Evolutionary conservation across 2,113 vertebrate genomes (phyloP).

Genomic region (Corythaixoides concolor): DNA sequence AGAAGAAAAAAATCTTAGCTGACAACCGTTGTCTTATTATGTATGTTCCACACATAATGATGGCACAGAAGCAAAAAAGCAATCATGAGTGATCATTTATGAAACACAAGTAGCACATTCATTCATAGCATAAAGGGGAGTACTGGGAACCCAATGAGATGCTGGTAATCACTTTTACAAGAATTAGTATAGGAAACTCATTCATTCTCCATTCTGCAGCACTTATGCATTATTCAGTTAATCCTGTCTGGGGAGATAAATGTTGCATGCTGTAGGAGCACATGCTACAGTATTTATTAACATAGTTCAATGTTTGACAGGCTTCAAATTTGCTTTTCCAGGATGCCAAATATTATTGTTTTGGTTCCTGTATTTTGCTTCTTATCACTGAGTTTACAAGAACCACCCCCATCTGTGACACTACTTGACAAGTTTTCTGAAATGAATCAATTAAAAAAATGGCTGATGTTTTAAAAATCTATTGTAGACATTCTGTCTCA

Average conservation of each 20-base stretch:
- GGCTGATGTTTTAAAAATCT: neutral
- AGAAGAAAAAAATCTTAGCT: neutral
- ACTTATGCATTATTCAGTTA: constrained; percentile 2
- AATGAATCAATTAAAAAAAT: neutral
- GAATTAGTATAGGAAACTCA: neutral
- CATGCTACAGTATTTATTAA: neutral
- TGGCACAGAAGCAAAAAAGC: neutral
- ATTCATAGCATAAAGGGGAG: neutral
- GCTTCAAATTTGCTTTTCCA: neutral
- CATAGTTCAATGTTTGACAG: neutral
- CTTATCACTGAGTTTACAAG: constrained; percentile 1
- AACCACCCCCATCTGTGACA: neutral
- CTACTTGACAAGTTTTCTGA: neutral
- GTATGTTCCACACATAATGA: neutral
- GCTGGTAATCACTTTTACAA: neutral
- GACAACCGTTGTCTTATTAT: neutral
- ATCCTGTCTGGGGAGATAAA: neutral
- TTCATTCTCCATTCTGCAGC: neutral
- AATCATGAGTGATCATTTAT: neutral
- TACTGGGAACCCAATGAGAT: neutral
- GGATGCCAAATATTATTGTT: neutral
- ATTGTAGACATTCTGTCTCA: neutral
- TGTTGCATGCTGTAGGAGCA: neutral
- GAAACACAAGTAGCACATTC: neutral
- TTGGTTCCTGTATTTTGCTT: neutral